Percentiles rank a stretch among this genome's conserved stretches.
Evolutionary conservation across 1,140 invertebrate species (phyloP).

Genomic region (Eupeodes corollae): DNA sequence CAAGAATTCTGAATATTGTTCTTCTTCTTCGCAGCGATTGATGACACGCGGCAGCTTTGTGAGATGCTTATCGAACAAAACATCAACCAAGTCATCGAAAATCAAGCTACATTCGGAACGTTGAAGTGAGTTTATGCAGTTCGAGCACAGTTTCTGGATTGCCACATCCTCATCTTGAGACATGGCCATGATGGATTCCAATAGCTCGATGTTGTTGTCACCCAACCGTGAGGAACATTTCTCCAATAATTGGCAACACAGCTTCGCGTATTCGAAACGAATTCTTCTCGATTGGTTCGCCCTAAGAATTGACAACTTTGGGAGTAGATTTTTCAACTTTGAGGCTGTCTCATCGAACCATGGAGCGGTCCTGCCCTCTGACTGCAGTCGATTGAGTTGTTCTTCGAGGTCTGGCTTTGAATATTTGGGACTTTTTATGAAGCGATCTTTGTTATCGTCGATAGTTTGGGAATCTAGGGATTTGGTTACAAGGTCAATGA

Average conservation of each 20-base stretch:
- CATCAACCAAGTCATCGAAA: conserved; percentile 28
- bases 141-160: conserved; percentile 13
- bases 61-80: conserved; percentile 22
- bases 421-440: no score
- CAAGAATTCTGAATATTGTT: conserved; percentile 26
- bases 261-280: conserved; percentile 17
- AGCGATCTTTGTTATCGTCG: neutral
- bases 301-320: conserved; percentile 17
- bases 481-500: conserved; percentile 13
- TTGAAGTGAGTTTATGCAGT: conserved; percentile 14
- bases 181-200: conserved; percentile 27
- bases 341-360: conserved; percentile 23
- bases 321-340: conserved; percentile 19
- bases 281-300: conserved; percentile 15
- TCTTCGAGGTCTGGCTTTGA: conserved; percentile 15
- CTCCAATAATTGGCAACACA: conserved; percentile 21
- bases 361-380: conserved; percentile 12
- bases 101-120: neutral
- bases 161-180: conserved; percentile 21
- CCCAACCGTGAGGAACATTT: conserved; percentile 22
- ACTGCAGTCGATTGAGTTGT: conserved; percentile 18
- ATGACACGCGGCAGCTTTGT: conserved; percentile 26
- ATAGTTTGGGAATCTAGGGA: neutral
- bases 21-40: conserved; percentile 23
- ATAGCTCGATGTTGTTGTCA: conserved; percentile 20